phyloP scores from a whole-genome alignment of 2,113 vertebrate species.

The Centrocercus urophasianus region DNA sequence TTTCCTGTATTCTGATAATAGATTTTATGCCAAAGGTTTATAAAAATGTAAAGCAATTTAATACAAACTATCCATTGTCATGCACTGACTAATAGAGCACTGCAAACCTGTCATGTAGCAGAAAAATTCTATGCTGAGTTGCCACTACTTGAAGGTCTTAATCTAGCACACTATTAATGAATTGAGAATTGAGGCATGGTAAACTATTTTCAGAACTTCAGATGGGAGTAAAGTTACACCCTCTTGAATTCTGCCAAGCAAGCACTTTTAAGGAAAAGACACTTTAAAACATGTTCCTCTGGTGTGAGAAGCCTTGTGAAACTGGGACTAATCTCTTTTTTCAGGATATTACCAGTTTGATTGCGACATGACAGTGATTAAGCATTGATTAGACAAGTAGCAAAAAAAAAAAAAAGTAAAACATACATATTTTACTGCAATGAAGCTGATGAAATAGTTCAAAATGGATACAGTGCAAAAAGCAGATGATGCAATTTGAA shows the following conservation, averaged over 20 bases:
- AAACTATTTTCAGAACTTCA: conserved; percentile 72
- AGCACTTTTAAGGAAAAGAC: background rate
- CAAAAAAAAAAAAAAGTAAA: background rate
- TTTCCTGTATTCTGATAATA: background rate
- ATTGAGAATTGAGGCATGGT: conserved; percentile 47
- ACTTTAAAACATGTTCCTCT: background rate
- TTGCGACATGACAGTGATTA: background rate
- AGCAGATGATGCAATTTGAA: background rate
- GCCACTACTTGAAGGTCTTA: conserved; percentile 79
- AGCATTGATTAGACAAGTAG: background rate
- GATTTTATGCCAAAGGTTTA: conserved; percentile 20
- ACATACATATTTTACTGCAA: background rate
- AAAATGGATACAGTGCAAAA: background rate
- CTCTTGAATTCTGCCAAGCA: conserved; percentile 23
- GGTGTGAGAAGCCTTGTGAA: background rate
- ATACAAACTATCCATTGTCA: conserved; percentile 62
- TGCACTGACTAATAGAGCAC: conserved; percentile 72
- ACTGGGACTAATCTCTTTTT: background rate
- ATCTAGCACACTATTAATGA: conserved; percentile 73
- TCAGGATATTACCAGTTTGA: background rate
- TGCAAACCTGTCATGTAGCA: conserved; percentile 53
- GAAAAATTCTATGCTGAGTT: conserved; percentile 67
- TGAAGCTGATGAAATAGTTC: background rate
- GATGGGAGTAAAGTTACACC: conserved; percentile 66
- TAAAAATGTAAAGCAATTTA: conserved; percentile 45